Percentiles rank a stretch among this genome's conserved stretches.
phyloP scores from a whole-genome alignment of 2,888 invertebrate species.

The Platycnemis pennipes region DNA sequence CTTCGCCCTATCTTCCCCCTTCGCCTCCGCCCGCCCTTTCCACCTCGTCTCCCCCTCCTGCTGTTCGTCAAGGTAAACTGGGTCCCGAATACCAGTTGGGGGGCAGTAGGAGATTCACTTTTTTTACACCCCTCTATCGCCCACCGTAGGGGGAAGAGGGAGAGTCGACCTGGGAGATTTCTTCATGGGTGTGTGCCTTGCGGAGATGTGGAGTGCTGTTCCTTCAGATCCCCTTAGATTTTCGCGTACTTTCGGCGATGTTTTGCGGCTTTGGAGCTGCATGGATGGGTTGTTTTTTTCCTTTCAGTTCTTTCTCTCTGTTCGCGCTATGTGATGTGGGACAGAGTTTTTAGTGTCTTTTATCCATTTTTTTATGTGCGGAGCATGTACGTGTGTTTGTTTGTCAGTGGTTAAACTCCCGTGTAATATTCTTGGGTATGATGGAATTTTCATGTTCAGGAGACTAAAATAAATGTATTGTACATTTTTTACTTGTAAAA shows the following conservation, averaged over 20 bases:
- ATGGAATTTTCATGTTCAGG: too few relatives aligned
- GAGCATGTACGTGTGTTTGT: too few relatives aligned
- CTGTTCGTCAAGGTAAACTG: slow-evolving; percentile 66
- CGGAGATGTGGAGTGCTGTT: not conserved
- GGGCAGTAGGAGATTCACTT: slow-evolving; percentile 56
- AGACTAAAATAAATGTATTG: too few relatives aligned
- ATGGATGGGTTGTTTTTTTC: not conserved
- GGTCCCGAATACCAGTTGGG: slow-evolving; percentile 67
- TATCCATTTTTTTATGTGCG: not conserved
- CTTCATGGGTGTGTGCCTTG: slow-evolving; percentile 51
- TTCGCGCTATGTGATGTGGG: not conserved
- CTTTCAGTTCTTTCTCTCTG: not conserved
- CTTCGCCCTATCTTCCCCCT: not conserved
- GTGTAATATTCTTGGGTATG: too few relatives aligned
- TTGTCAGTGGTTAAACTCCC: too few relatives aligned
- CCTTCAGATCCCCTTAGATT: not conserved
- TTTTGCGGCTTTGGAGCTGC: not conserved
- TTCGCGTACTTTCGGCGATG: not conserved
- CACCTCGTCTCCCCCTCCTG: not conserved
- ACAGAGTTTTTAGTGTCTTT: not conserved
- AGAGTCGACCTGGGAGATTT: slow-evolving; percentile 28
- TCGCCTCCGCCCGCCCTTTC: too few relatives aligned
- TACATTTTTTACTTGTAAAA: too few relatives aligned
- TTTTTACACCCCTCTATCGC: not conserved
- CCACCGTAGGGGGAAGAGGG: not conserved